Evolutionary conservation across 2,113 vertebrate species (phyloP), one percentile per base, ranked within the genome.

Genomic region (Micronycteris hirsuta): DNA sequence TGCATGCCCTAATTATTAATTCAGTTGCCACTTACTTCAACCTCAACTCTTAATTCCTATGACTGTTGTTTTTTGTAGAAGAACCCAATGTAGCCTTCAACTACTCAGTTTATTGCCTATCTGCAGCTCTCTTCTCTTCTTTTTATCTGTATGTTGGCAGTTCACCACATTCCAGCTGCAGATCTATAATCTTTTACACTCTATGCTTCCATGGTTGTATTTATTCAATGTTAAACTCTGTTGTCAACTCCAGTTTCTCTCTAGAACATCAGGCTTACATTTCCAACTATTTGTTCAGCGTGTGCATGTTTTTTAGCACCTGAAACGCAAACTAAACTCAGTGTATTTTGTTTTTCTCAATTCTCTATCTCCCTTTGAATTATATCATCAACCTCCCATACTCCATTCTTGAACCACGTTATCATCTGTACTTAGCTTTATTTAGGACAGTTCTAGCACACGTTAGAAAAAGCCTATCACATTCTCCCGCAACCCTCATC

Each of bases 1-100:
- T 47, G 5, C 36, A 3, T 33, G 4, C 15, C 14, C 14, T 33
- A 4, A 45, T 19, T 90, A 22, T 20, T 49, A 31, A 36, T 43
- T 73, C 33, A 4, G 0, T 31, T 54, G 16, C 70, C 33, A 33
- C 61, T 89, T 86, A 41, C 24, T 63, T 63, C 43, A 49, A 0
- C 67, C 45, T 86, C 22, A 58, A 7, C 14, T 56, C 74, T 61
- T 7, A 33, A 2, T 56, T 82, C 33, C 12, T 41, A 0, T 56
- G 19, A 8, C 19, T 71, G 0, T 41, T 67, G 33, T 47, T 80
- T 74, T 36, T 20, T 68, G 3, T 52, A 33, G 36, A 91, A 63
- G 19, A 86, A 26, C 3, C 4, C 16, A 54, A 0, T 11, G 11
- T 12, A 63, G n/a, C 26, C 13, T 67, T 10, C 19, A n/a, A 4